Conservation (phyloP, 2,113 vertebrate species). For the Chloropsis cyanopogon region DNA sequence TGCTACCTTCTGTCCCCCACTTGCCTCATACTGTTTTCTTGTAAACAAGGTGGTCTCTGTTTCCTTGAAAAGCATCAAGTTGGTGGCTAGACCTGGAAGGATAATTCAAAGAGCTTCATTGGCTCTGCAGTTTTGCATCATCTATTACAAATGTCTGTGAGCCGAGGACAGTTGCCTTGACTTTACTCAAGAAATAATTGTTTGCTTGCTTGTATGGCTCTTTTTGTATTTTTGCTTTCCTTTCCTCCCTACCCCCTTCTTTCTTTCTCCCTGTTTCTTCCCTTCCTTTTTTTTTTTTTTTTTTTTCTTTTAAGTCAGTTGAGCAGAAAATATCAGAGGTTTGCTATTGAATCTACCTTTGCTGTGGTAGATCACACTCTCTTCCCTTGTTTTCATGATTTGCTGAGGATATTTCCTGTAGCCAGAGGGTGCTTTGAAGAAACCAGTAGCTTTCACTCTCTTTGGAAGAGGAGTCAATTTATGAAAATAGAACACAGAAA, state of each 20-base stretch:
- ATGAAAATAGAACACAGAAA: not conserved
- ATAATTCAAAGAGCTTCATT: not conserved
- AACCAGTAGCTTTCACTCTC: not conserved
- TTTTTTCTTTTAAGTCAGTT: not conserved
- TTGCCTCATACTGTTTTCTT: not conserved
- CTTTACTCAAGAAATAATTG: not conserved
- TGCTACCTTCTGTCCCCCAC: not conserved
- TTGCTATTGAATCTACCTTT: not conserved
- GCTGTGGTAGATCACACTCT: not conserved
- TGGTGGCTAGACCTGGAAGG: not conserved
- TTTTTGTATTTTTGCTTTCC: not conserved
- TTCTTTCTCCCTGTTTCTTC: rapidly evolving
- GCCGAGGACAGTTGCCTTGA: not conserved
- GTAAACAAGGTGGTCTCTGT: not conserved
- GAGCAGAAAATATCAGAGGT: not conserved
- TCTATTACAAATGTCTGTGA: not conserved
- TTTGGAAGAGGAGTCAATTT: not conserved
- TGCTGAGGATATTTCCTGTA: not conserved
- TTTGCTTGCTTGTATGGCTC: not conserved
- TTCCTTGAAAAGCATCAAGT: not conserved
- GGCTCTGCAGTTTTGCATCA: rapidly evolving
- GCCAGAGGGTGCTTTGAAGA: not conserved
- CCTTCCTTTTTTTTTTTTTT: not conserved
- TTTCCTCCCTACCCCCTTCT: rapidly evolving
- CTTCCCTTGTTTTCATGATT: not conserved